Evolutionary conservation across 2,113 vertebrate genomes (phyloP), one percentile per base, ranked within the genome.

Genomic region (Ammodytes marinus): DNA sequence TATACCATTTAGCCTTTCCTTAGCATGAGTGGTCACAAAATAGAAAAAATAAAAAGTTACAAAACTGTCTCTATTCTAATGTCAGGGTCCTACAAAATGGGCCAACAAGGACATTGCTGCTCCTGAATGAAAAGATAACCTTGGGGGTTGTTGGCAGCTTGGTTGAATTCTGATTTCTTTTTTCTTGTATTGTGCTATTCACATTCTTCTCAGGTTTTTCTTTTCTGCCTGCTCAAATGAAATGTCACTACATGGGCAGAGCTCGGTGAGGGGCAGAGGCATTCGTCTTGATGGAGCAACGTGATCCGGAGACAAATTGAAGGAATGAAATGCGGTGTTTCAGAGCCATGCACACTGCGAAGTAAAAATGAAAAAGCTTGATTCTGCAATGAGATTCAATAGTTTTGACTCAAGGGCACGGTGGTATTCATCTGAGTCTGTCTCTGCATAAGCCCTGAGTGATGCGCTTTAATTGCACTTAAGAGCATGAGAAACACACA

Each of bases 71-170:
- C 54, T 19, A 60, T 86, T 79, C 45, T 79, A 47, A 67, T 49
- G 82, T 78, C 84, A 83, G 35, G 58, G 81, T 79, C 53, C 27
- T 54, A 49, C 69, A 49, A 74, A 37, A 42, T 64, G 67, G 54
- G 59, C 35, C 60, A 55, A 75, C 75, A 80, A 78, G 84, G 88
- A 69, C 74, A 67, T 19, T 6, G 57, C 79, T 63, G 70, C 86
- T 87, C 80, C 47, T 54, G 89, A 86, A 84, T 79, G 50, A 53
- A 74, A 71, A 40, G 58, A 73, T 67, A 83, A 82, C 78, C 74
- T 84, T 85, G n/a, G 68, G 68, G 79, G 49, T 35, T 64, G 68
- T 67, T 57, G 77, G 68, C 70, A 84, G 81, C 47, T 67, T 68
- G 45, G 60, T 47, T 67, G 60, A 71, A 66, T n/a, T 64, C 57